These are phyloP conservation scores for Mormyrus proboscirostris DNA, from an alignment of 2,797 vertebrate genomes.

Conservation along the genomic window DNA sequence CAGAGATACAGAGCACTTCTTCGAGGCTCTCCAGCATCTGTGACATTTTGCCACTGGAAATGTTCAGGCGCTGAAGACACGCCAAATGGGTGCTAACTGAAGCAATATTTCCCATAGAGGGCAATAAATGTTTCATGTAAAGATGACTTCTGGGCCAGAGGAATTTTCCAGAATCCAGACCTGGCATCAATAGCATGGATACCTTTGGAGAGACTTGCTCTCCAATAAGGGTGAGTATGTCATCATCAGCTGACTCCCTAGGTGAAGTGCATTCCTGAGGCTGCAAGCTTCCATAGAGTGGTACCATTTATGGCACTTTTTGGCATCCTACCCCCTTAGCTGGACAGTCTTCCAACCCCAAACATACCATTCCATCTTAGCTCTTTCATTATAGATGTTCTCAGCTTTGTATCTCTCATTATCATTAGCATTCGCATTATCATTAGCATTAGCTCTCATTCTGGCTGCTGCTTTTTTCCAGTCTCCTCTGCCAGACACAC, in stretches of 20 bases:
- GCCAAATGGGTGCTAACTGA: background rate
- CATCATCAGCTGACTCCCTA: background rate
- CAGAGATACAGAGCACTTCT: background rate
- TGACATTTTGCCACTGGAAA: background rate
- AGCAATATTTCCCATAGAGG: background rate
- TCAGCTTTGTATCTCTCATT: background rate
- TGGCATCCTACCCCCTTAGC: background rate
- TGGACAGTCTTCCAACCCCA: background rate
- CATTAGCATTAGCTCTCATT: background rate
- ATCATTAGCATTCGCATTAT: background rate
- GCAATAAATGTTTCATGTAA: background rate
- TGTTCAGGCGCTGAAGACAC: background rate
- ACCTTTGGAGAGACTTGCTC: background rate
- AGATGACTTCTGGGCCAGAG: background rate
- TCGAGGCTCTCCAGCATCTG: background rate
- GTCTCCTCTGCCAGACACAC: background rate
- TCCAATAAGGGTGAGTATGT: background rate
- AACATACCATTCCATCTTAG: background rate
- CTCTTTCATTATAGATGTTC: background rate
- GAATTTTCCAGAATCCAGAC: background rate
- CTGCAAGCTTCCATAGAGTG: background rate
- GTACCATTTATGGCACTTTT: background rate
- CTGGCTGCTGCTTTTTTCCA: background rate
- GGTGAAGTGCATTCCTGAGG: background rate
- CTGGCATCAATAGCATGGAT: background rate